These are phyloP conservation scores for Dryobota labecula DNA, from an alignment of 2,888 invertebrate species.

Conservation along the genomic window DNA sequence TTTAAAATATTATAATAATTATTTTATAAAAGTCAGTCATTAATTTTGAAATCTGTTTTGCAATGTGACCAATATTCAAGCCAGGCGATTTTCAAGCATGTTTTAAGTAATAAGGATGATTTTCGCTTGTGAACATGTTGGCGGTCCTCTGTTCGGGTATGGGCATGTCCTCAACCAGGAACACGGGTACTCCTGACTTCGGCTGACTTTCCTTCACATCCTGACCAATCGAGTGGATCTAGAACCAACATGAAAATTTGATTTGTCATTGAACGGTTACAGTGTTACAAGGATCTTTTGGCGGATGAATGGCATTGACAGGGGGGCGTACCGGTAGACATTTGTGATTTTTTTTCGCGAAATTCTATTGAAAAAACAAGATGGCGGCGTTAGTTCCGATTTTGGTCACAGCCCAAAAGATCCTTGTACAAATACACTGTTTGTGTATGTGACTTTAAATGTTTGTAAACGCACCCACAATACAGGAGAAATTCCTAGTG, in stretches of 20 bases:
- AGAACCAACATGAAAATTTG: neutral
- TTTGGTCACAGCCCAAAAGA: neutral
- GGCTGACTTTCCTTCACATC: slow-evolving; percentile 5
- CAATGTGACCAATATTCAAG: neutral
- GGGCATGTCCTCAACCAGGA: neutral
- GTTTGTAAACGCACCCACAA: no score
- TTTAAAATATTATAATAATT: no score
- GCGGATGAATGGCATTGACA: neutral
- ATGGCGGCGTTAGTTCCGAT: neutral
- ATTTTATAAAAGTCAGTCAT: slow-evolving; percentile 2
- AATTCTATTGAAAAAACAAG: neutral
- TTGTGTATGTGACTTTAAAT: no score
- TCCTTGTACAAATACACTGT: neutral
- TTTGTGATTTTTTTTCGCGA: neutral
- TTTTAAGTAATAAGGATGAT: slow-evolving; percentile 37
- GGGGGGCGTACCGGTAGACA: neutral
- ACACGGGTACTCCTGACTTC: slow-evolving; percentile 5
- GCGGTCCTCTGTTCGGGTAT: slow-evolving; percentile 17
- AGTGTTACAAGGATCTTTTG: neutral
- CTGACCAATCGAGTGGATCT: slow-evolving; percentile 7
- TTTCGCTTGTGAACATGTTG: slow-evolving; percentile 3
- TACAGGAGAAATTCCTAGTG: no score
- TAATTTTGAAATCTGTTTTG: neutral
- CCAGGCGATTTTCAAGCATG: slow-evolving; percentile 31
- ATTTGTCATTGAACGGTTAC: no score